A percentile compares a stretch with the other conserved stretches of the same genome.
Evolutionary conservation across 2,113 vertebrate genomes (phyloP).

Genomic region (Hylia prasina): DNA sequence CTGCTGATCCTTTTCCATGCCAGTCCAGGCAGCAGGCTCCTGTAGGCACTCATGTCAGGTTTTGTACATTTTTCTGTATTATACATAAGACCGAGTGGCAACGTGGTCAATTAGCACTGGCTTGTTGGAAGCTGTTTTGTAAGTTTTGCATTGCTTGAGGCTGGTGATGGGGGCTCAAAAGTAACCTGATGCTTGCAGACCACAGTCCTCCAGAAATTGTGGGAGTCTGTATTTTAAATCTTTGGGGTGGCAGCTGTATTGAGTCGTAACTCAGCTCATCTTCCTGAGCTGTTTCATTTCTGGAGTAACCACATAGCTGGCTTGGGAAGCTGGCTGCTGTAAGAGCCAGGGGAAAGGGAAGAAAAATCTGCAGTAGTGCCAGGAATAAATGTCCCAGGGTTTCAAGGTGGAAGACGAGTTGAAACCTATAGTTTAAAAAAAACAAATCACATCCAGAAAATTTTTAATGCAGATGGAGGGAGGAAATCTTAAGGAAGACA

Average conservation of each 20-base stretch:
- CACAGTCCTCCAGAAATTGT: not conserved
- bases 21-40: slow-evolving; percentile 17
- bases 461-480: slow-evolving; percentile 65
- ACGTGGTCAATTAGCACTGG: slow-evolving; percentile 1
- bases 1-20: not conserved
- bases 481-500: slow-evolving; percentile 63
- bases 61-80: slow-evolving; percentile 47
- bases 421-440: slow-evolving; percentile 64
- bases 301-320: not conserved
- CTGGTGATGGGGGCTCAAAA: not conserved
- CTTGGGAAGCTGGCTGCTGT: not conserved
- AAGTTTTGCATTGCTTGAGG: not conserved
- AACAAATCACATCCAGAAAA: slow-evolving; percentile 60
- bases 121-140: not conserved
- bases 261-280: not conserved
- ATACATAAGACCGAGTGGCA: slow-evolving; percentile 3
- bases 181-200: not conserved
- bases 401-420: slow-evolving; percentile 54
- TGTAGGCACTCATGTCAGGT: slow-evolving; percentile 11
- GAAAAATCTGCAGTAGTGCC: slow-evolving; percentile 17
- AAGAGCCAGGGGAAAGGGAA: not conserved
- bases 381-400: slow-evolving; percentile 54
- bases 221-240: not conserved
- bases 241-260: not conserved
- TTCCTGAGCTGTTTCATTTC: not conserved